Evolutionary conservation across 2,888 invertebrate species (phyloP), one percentile per base, ranked within the genome.

Genomic region (Polydesmus complanatus): DNA sequence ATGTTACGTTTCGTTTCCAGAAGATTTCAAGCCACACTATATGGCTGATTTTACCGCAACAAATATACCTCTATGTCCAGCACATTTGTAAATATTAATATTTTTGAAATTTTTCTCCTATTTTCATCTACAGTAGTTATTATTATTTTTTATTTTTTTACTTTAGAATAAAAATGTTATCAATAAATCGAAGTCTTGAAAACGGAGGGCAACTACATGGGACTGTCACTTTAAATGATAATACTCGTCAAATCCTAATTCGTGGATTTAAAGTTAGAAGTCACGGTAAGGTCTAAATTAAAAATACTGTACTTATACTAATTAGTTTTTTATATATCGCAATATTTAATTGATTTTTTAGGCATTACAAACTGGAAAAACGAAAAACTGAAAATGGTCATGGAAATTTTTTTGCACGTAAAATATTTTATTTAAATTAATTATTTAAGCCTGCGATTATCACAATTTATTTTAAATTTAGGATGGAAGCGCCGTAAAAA

Each of bases 131-230:
- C 5, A 37, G 5, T 37, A 37, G 37, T 14, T 37, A 37, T 37
- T 5, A 37, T 37, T 14, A 14, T 8, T n/a, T n/a, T n/a, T n/a
- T n/a, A n/a, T n/a, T n/a, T n/a, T n/a, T n/a, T n/a, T n/a, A n/a
- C n/a, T n/a, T n/a, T n/a, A n/a, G n/a, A n/a, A n/a, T n/a, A n/a
- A n/a, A n/a, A n/a, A n/a, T n/a, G n/a, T 37, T 37, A 14, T 37
- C 37, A 14, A 14, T 37, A 8, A 37, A 8, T 37, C 22, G 22
- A 54, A 19, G 11, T 8, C 54, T 11, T 14, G 54, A 54, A 26
- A 14, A 54, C 18, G 5, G 57, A 25, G 57, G 57, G n/a, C 50
- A 50, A 14, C 14, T 57, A 14, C 50, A 23, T 49, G 57, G 57
- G 26, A 50, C 57, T 25, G n/a, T 57, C 19, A 18, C 22, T 23